Evolutionary conservation across 1,140 invertebrate genomes (phyloP).

Genomic region (Pinna nobilis): DNA sequence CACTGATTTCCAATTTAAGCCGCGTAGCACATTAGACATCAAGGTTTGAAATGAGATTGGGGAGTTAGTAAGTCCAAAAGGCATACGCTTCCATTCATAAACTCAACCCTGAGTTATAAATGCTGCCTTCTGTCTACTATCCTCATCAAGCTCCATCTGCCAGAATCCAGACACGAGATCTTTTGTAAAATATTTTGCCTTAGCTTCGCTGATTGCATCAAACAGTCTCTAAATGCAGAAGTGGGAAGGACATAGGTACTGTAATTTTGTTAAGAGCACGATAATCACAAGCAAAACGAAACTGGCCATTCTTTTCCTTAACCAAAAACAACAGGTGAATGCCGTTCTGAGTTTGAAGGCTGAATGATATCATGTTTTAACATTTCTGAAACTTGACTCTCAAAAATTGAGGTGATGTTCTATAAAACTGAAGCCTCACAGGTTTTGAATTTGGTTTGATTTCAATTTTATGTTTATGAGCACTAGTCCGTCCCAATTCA

Average conservation of each 20-base stretch:
- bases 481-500: not conserved
- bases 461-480: slow-evolving; percentile 13
- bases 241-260: slow-evolving; percentile 34
- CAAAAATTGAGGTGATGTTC: slow-evolving; percentile 13
- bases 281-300: slow-evolving; percentile 44
- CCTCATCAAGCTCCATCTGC: slow-evolving; percentile 22
- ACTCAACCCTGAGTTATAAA: not conserved
- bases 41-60: slow-evolving; percentile 23
- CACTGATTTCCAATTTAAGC: slow-evolving; percentile 42
- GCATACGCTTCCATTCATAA: slow-evolving; percentile 8
- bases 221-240: not conserved
- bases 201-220: not conserved
- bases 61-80: slow-evolving; percentile 22
- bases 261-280: slow-evolving; percentile 42
- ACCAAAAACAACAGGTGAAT: slow-evolving; percentile 36
- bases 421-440: slow-evolving; percentile 14
- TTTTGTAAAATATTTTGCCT: not conserved
- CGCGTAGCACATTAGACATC: slow-evolving; percentile 32
- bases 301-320: slow-evolving; percentile 24
- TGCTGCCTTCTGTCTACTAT: slow-evolving; percentile 42
- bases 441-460: slow-evolving; percentile 1
- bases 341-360: slow-evolving; percentile 26
- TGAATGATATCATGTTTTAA: slow-evolving; percentile 32
- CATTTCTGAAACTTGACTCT: slow-evolving; percentile 36
- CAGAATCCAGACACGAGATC: not conserved